phyloP scores from a whole-genome alignment of 2,113 vertebrate genomes.

The Mus spicilegus region DNA sequence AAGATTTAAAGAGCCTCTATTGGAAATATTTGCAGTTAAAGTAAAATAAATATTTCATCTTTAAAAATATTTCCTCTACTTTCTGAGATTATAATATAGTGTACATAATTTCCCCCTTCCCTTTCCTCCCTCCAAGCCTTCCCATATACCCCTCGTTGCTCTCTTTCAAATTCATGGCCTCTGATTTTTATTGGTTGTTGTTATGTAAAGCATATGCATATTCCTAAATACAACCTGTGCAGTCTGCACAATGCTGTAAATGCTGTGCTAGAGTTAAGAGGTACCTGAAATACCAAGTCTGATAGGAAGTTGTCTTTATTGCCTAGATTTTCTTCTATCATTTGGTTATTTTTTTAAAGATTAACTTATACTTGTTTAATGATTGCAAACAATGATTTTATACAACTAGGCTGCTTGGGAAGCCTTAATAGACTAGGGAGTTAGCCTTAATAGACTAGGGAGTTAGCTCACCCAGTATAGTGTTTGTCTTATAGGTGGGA shows the following conservation, averaged over 20 bases:
- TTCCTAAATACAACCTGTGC: not conserved
- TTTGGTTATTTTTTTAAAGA: not conserved
- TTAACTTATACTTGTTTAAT: constrained; percentile 44
- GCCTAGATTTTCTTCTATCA: constrained; percentile 28
- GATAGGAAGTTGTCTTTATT: constrained; percentile 33
- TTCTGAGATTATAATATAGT: not conserved
- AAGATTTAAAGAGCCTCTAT: constrained; percentile 23
- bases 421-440: not conserved
- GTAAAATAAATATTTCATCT: constrained; percentile 60
- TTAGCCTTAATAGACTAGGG: not conserved
- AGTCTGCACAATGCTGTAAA: not conserved
- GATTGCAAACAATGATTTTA: constrained; percentile 37
- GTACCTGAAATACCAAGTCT: constrained; percentile 12
- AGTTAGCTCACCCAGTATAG: not conserved
- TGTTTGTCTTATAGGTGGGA: not conserved
- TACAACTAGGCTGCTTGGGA: constrained; percentile 43
- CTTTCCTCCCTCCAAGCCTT: not conserved
- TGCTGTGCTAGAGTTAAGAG: not conserved
- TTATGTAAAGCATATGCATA: not conserved
- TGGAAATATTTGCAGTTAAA: constrained; percentile 42
- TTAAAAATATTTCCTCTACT: not conserved
- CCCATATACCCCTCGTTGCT: not conserved
- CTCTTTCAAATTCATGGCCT: not conserved
- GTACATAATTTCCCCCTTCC: not conserved
- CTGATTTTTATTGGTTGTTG: not conserved